Evolutionary conservation across 1,140 invertebrate genomes (phyloP).

Genomic region (Luehdorfia chinensis): DNA sequence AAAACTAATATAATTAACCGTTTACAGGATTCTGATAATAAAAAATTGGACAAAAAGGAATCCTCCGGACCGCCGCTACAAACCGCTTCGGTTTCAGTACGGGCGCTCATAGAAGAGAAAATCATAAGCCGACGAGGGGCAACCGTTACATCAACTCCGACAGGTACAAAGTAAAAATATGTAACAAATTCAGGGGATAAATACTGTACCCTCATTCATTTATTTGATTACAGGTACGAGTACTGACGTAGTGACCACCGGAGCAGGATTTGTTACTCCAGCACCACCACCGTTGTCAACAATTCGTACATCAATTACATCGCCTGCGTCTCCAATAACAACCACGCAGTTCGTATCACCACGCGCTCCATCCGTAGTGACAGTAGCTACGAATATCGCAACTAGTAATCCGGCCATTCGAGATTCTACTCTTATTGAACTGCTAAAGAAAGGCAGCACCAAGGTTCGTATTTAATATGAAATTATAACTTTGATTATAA

Average conservation of each 20-base stretch:
- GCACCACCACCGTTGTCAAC: conserved; percentile 77
- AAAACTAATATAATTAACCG: conserved; percentile 26
- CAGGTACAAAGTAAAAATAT: conserved; percentile 30
- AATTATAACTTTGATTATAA: background rate
- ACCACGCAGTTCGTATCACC: conserved; percentile 71
- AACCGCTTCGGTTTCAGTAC: conserved; percentile 91
- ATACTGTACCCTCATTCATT: conserved; percentile 11
- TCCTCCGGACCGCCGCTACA: conserved; percentile 87
- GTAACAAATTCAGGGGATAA: background rate
- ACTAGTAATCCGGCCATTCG: conserved; percentile 53
- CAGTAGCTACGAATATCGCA: conserved; percentile 38
- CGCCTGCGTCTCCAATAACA: conserved; percentile 66
- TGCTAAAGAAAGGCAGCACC: conserved; percentile 81
- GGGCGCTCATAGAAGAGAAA: conserved; percentile 93
- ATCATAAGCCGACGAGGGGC: conserved; percentile 88
- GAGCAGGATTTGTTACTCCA: conserved; percentile 64
- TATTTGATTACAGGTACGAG: conserved; percentile 51
- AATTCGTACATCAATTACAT: conserved; percentile 75
- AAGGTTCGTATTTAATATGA: conserved; percentile 74
- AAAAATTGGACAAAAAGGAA: conserved; percentile 91
- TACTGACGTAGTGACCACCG: conserved; percentile 56
- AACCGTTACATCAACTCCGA: conserved; percentile 43
- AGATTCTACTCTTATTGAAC: conserved; percentile 79
- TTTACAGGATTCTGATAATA: conserved; percentile 88
- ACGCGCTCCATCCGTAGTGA: conserved; percentile 79